phyloP scores from a whole-genome alignment of 2,113 vertebrate genomes.

The Stercorarius parasiticus region DNA sequence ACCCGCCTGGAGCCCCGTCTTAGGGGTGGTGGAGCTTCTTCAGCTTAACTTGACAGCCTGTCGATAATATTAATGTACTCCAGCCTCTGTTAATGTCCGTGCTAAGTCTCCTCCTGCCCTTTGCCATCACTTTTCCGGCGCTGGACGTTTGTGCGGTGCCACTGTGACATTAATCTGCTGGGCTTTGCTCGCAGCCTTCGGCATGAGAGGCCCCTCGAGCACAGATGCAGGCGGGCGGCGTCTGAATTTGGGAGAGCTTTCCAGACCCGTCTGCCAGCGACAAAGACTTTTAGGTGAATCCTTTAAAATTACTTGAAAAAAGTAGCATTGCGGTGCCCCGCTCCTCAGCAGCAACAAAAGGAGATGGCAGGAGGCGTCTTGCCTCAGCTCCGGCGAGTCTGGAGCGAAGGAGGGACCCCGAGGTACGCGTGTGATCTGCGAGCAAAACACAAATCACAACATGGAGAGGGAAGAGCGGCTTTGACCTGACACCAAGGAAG shows the following conservation, averaged over 20 bases:
- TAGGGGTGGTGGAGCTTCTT: neutral
- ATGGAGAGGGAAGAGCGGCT: neutral
- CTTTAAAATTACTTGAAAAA: neutral
- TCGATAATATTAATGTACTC: neutral
- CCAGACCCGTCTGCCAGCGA: fast-evolving
- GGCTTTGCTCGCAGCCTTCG: neutral
- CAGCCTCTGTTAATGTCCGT: neutral
- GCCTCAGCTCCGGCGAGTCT: neutral
- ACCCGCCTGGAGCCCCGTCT: no score
- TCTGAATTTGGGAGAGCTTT: neutral
- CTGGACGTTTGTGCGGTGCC: fast-evolving
- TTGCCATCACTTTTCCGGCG: neutral
- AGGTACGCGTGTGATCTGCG: neutral
- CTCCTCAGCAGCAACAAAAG: neutral
- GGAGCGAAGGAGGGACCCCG: neutral
- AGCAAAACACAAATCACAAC: neutral
- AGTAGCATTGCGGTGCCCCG: fast-evolving
- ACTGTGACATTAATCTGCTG: neutral
- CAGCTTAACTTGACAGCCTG: neutral
- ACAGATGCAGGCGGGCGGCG: neutral
- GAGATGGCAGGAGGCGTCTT: neutral
- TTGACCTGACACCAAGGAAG: neutral
- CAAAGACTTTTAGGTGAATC: neutral
- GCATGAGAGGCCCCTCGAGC: fast-evolving
- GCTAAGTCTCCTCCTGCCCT: neutral